Conservation (phyloP, 2,888 invertebrate species). For the Furcula furcula region DNA sequence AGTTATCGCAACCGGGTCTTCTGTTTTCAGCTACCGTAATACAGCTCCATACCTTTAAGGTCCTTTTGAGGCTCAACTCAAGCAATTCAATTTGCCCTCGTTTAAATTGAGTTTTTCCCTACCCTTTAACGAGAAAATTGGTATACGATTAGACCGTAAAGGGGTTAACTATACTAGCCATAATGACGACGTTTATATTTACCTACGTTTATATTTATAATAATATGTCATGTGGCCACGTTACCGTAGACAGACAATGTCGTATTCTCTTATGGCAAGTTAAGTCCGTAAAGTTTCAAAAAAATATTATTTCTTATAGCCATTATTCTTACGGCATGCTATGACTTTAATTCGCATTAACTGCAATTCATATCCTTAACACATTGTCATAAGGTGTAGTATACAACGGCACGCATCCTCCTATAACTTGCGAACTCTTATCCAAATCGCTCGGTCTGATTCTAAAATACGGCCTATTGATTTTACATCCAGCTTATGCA, state of each 20-base stretch:
- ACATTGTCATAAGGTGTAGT: conserved; percentile 9
- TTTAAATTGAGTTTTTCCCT: conserved; percentile 5
- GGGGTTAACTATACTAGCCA: no score
- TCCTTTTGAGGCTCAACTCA: no score
- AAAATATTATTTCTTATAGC: no score
- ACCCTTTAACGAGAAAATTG: conserved; percentile 36
- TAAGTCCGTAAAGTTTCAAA: no score
- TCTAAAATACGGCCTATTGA: conserved; percentile 23
- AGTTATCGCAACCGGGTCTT: conserved; percentile 17
- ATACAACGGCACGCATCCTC: conserved; percentile 5
- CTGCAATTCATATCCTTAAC: conserved; percentile 8
- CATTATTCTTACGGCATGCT: conserved; percentile 2
- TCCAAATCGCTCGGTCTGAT: conserved; percentile 31
- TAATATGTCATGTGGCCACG: no score
- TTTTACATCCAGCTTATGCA: conserved; percentile 21
- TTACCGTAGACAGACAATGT: no score
- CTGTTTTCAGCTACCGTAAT: conserved; percentile 16
- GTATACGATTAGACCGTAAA: conserved; percentile 26
- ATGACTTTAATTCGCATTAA: conserved; percentile 4
- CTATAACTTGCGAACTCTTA: conserved; percentile 29
- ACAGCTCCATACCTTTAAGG: no score
- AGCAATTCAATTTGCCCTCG: not conserved
- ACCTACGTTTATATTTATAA: no score
- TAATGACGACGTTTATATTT: no score
- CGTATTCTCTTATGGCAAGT: no score